phyloP scores from a whole-genome alignment of 1,140 invertebrate species.

The Pogonomyrmex californicus region DNA sequence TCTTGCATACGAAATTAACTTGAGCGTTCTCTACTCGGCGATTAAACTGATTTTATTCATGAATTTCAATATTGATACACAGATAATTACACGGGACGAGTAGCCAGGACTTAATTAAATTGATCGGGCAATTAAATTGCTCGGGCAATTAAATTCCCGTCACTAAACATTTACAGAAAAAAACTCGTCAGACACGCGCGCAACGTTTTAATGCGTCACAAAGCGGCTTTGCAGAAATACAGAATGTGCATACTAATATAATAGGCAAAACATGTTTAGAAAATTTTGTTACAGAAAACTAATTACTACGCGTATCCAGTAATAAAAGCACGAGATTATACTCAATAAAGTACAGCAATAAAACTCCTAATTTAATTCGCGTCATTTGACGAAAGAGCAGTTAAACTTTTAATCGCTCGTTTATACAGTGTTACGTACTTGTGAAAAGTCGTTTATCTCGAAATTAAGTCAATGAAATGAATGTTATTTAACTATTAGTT shows the following conservation, averaged over 20 bases:
- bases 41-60: background rate
- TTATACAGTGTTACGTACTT: background rate
- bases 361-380: background rate
- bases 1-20: background rate
- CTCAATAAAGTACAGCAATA: background rate
- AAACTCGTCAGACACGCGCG: too few relatives aligned
- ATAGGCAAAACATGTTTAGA: background rate
- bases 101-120: too few relatives aligned
- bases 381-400: background rate
- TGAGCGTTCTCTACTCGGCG: too few relatives aligned
- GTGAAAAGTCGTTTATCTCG: constrained; percentile 16
- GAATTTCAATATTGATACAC: background rate
- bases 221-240: background rate
- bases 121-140: too few relatives aligned
- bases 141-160: too few relatives aligned
- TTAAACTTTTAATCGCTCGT: background rate
- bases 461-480: background rate
- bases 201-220: background rate
- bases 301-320: background rate
- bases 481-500: background rate
- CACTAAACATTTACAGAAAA: too few relatives aligned
- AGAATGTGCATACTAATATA: background rate
- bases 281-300: background rate
- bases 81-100: background rate
- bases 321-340: background rate